These are phyloP conservation scores for Elephantulus edwardii DNA, from an alignment of 2,113 vertebrate genomes.

Conservation along the genomic window DNA sequence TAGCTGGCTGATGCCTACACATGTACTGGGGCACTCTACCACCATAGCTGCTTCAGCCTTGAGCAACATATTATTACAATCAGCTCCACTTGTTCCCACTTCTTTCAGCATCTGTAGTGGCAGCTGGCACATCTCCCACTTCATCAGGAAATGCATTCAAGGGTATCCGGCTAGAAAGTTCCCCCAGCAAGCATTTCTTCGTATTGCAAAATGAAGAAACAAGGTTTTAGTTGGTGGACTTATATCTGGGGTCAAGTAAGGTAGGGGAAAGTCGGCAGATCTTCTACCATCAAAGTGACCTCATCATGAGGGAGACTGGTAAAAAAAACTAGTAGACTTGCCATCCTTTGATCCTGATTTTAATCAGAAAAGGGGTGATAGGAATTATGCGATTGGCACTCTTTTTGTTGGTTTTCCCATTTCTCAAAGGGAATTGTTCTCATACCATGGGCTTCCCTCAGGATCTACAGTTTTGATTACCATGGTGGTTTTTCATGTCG, in stretches of 20 bases:
- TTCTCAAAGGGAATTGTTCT: constrained; percentile 58
- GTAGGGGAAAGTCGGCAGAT: constrained; percentile 32
- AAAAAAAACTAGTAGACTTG: neutral
- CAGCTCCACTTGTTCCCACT: constrained; percentile 83
- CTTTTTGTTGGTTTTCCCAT: constrained; percentile 60
- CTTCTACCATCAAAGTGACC: neutral
- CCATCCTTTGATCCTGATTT: constrained; percentile 32
- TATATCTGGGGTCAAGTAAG: constrained; percentile 76
- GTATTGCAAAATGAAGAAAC: constrained; percentile 76
- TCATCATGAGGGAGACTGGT: neutral
- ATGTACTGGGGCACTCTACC: constrained; percentile 76
- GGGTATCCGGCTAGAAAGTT: constrained; percentile 84
- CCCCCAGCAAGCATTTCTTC: constrained; percentile 79
- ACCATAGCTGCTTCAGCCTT: constrained; percentile 65
- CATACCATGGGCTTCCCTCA: constrained; percentile 48
- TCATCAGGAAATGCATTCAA: constrained; percentile 88
- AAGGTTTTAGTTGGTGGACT: constrained; percentile 62
- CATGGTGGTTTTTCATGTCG: neutral
- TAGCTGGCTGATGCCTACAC: constrained; percentile 70
- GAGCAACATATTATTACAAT: constrained; percentile 87
- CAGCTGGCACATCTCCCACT: constrained; percentile 85
- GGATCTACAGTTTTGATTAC: constrained; percentile 50
- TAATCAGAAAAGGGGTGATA: constrained; percentile 47
- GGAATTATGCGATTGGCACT: constrained; percentile 26
- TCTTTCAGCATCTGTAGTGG: constrained; percentile 84